Conservation (phyloP, 2,113 vertebrate genomes). For the Mobula hypostoma region DNA sequence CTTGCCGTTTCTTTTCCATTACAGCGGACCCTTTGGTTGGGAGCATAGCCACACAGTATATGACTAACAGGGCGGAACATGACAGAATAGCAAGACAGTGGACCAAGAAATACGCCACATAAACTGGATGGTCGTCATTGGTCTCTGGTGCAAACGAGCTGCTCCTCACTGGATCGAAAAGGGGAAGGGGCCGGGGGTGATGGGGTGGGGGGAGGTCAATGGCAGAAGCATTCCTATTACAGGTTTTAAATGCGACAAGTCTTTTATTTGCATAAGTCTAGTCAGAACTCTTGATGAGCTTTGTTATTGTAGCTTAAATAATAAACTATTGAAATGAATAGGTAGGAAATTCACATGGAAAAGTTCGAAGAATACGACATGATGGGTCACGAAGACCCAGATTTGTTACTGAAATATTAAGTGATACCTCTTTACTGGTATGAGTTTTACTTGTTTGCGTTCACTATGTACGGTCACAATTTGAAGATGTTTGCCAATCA, state of each 20-base stretch:
- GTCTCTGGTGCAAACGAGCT: slow-evolving; percentile 69
- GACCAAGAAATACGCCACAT: slow-evolving; percentile 95
- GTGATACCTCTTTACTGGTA: slow-evolving; percentile 36
- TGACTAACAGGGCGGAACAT: slow-evolving; percentile 94
- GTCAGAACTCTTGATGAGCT: slow-evolving; percentile 52
- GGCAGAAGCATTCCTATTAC: slow-evolving; percentile 82
- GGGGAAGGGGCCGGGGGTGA: slow-evolving; percentile 60
- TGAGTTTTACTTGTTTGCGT: slow-evolving; percentile 2
- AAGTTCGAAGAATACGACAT: slow-evolving; percentile 53
- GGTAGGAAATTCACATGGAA: slow-evolving; percentile 58
- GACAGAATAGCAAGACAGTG: slow-evolving; percentile 96
- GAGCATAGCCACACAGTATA: slow-evolving; percentile 93
- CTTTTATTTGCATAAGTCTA: slow-evolving; percentile 83
- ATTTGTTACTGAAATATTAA: slow-evolving; percentile 79
- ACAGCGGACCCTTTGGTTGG: slow-evolving; percentile 89
- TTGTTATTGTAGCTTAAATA: slow-evolving; percentile 82
- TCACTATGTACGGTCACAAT: slow-evolving; percentile 17
- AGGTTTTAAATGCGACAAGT: slow-evolving; percentile 79
- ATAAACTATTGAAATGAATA: slow-evolving; percentile 59
- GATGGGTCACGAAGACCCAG: slow-evolving; percentile 48
- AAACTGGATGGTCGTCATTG: slow-evolving; percentile 52
- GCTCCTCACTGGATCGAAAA: slow-evolving; percentile 60
- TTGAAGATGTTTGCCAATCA: slow-evolving; percentile 33
- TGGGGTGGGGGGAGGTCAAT: slow-evolving; percentile 47
- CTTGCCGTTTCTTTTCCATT: slow-evolving; percentile 48